These are phyloP conservation scores for Manis javanica DNA, from an alignment of 2,797 vertebrate species.

Conservation along the genomic window DNA sequence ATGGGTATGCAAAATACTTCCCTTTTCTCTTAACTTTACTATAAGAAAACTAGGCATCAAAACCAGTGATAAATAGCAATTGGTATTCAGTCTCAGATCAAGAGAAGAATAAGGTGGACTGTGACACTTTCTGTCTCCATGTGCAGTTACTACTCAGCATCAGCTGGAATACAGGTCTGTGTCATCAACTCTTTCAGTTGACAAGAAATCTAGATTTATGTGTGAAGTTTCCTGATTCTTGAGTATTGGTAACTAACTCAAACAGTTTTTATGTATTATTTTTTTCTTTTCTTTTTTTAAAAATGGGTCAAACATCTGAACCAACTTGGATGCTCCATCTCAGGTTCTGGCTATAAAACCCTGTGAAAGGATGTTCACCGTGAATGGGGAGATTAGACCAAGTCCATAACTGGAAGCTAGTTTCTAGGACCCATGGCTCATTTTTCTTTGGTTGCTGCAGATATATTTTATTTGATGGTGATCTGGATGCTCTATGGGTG, in stretches of 20 bases:
- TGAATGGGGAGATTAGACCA: fast-evolving
- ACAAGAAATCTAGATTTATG: background rate
- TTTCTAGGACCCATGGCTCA: background rate
- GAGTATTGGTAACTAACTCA: background rate
- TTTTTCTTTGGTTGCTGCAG: conserved; percentile 82
- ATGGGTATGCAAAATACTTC: background rate
- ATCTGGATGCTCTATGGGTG: conserved; percentile 99
- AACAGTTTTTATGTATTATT: background rate
- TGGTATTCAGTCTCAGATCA: background rate
- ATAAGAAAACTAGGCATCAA: background rate
- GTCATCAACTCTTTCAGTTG: background rate
- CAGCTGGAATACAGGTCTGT: background rate
- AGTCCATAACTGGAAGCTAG: fast-evolving
- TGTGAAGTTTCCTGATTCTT: background rate
- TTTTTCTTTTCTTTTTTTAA: background rate
- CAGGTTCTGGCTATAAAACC: background rate
- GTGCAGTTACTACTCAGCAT: background rate
- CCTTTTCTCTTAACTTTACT: background rate
- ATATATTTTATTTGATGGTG: conserved; percentile 98
- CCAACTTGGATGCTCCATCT: background rate
- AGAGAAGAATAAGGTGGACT: background rate
- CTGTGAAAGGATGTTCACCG: fast-evolving
- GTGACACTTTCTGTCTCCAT: background rate
- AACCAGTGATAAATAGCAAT: background rate
- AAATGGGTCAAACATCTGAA: background rate